phyloP scores from a whole-genome alignment of 1,140 invertebrate genomes.

The Nixonia krombeini region DNA sequence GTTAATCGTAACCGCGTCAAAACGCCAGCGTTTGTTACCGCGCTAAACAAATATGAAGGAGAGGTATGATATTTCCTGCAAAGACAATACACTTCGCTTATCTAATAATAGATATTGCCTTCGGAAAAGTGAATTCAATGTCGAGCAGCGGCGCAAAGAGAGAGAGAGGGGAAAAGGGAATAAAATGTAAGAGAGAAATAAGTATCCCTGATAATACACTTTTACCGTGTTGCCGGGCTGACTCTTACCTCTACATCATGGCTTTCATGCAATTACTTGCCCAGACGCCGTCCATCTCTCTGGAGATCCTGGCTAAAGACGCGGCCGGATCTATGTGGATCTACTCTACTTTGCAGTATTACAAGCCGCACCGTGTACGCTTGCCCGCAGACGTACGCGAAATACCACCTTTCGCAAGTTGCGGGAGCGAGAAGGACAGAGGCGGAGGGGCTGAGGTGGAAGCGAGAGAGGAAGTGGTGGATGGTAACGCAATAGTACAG shows the following conservation, averaged over 20 bases:
- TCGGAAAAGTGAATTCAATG: background rate
- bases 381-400: background rate
- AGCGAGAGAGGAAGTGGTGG: too few species aligned
- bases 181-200: conserved; percentile 16
- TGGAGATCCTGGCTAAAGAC: conserved; percentile 28
- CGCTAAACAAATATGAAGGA: too few species aligned
- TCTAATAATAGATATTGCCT: background rate
- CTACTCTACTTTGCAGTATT: conserved; percentile 19
- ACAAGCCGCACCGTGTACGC: background rate
- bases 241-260: conserved; percentile 21
- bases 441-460: too few species aligned
- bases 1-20: too few species aligned
- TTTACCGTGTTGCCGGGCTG: conserved; percentile 8
- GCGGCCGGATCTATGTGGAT: conserved; percentile 17
- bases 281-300: conserved; percentile 44
- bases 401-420: background rate
- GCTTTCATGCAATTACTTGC: conserved; percentile 60
- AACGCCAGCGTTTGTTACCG: too few species aligned
- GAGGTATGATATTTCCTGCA: background rate
- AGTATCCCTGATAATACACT: conserved; percentile 33
- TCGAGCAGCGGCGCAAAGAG: conserved; percentile 5
- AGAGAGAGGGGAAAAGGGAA: conserved; percentile 5
- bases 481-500: conserved; percentile 55
- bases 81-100: background rate
- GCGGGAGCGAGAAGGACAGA: too few species aligned